Base-by-base conservation (phyloP, 2,113 vertebrate species). In the Uropsilus gracilis region DNA sequence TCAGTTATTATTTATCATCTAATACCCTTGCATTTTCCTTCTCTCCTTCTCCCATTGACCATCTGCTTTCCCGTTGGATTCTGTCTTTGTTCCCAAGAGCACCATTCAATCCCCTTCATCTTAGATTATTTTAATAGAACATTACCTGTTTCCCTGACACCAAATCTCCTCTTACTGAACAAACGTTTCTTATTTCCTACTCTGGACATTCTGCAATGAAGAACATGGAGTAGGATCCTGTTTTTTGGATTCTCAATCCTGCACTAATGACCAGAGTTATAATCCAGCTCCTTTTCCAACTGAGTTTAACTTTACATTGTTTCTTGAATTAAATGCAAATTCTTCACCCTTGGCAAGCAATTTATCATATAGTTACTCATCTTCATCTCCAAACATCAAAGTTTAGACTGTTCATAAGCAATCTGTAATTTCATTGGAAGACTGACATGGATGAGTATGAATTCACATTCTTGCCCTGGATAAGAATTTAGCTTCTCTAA, bases 61-160 rank as follows among this genome's bases (percentile, higher is more conserved):
- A 75, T 75, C 39, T 71, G 57, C 57, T 87, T 90, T 90, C 82
- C 61, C 77, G 16, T 50, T 81, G 39, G 11, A 64, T 90, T 93
- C 37, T 86, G 14, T 63, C 53, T 87, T 85, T 82, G 10, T 82
- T 94, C 12, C 77, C 66, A 90, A 6, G 76, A 48, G 22, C 64
- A 66, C 17, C 59, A 4, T 76, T 18, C 72, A 76, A 46, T 39
- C 48, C 12, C 72, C n/a, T 48, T 83, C 8, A 32, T 82, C n/a
- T 75, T 55, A 76, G 37, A 89, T 66, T 71, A 78, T 11, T 73
- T 69, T 91, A 91, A 75, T 46, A 89, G 34, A 4, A 13, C 34
- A 91, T 37, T 86, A 46, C 73, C 84, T 55, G 17, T 95, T 95
- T 96, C 39, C 34, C 30, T 94, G 73, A 44, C 14, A 44, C 32